phyloP scores from a whole-genome alignment of 2,888 invertebrate species.

The Parascotia fuliginaria region DNA sequence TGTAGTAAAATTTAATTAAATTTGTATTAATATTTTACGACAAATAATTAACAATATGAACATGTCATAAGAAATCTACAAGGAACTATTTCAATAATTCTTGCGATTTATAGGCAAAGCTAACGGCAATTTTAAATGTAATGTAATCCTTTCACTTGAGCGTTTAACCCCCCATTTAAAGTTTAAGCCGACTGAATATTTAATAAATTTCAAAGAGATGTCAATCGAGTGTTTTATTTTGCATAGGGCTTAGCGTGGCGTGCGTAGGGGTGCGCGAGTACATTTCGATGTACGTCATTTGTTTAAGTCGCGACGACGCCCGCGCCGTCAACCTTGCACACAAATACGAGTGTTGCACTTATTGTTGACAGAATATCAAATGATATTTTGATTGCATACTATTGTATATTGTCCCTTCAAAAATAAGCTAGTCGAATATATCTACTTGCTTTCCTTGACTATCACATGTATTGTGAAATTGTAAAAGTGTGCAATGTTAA shows the following conservation, averaged over 20 bases:
- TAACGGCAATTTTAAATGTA: constrained; percentile 32
- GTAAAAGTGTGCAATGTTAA: background rate
- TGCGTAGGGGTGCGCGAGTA: constrained; percentile 78
- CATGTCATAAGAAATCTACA: no score
- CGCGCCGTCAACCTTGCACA: constrained; percentile 31
- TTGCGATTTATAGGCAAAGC: constrained; percentile 15
- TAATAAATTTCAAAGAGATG: constrained; percentile 85
- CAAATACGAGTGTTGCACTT: constrained; percentile 71
- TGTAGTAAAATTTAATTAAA: no score
- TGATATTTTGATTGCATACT: constrained; percentile 67
- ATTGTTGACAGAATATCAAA: constrained; percentile 79
- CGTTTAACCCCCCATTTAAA: constrained; percentile 80
- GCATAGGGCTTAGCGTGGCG: constrained; percentile 78
- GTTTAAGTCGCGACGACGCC: constrained; percentile 66
- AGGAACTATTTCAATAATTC: constrained; percentile 5
- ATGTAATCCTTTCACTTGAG: constrained; percentile 79
- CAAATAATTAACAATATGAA: no score
- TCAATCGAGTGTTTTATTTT: constrained; percentile 85
- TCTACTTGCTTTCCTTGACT: background rate
- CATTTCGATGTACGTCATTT: constrained; percentile 84
- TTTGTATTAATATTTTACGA: no score
- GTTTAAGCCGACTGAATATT: constrained; percentile 82
- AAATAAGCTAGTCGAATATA: background rate
- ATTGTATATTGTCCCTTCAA: constrained; percentile 34
- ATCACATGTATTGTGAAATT: background rate